These are phyloP conservation scores for Sarcophaga subvicina DNA, from an alignment of 2,888 invertebrate genomes.

Conservation along the genomic window DNA sequence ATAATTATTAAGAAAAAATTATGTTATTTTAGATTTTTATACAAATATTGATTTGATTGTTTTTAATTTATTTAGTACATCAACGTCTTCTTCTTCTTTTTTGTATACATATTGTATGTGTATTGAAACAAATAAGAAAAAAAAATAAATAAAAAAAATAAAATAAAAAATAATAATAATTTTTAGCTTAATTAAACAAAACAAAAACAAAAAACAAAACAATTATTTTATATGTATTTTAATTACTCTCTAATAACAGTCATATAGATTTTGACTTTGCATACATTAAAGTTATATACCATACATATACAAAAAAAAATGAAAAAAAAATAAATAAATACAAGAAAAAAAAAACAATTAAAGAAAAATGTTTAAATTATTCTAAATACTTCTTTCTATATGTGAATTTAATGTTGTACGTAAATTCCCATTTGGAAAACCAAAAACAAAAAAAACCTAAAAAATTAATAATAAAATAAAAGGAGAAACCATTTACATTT, in stretches of 20 bases:
- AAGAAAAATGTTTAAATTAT: conserved; percentile 12
- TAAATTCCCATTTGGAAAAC: conserved; percentile 55
- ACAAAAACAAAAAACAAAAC: not conserved
- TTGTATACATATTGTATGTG: conserved; percentile 26
- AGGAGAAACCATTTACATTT: not conserved
- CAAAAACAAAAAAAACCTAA: not conserved
- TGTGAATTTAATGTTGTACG: conserved; percentile 66
- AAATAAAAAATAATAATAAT: not conserved
- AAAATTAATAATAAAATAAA: no score
- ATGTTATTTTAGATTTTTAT: no score
- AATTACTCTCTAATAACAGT: conserved; percentile 34
- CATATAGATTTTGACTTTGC: conserved; percentile 58
- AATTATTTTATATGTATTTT: conserved; percentile 12
- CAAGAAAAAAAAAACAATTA: conserved; percentile 21
- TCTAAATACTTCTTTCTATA: conserved; percentile 50
- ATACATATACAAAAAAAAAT: conserved; percentile 1
- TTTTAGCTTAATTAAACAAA: conserved; percentile 43
- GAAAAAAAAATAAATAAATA: conserved; percentile 7
- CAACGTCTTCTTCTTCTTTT: not conserved
- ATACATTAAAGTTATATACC: conserved; percentile 2
- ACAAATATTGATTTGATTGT: no score
- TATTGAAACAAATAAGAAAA: conserved; percentile 14
- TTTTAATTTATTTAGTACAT: no score
- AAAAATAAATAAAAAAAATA: no score
- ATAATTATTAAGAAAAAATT: not conserved